Evolutionary conservation across 2,113 vertebrate genomes (phyloP).

Genomic region (Serinus canaria): DNA sequence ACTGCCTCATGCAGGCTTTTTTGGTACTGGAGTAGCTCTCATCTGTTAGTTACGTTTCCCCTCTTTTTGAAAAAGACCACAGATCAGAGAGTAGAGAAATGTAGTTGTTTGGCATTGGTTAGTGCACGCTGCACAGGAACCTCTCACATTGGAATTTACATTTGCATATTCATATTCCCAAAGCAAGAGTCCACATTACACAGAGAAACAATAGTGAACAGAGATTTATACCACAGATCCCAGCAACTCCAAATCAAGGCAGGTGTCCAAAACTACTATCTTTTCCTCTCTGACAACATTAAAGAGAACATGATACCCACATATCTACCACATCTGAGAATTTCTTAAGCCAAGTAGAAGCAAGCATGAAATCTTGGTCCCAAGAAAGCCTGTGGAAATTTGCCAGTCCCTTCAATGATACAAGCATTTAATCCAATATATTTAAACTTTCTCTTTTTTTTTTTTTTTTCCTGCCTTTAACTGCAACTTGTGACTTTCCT

Average conservation of each 20-base stretch:
- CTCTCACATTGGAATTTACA: background rate
- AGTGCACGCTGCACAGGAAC: background rate
- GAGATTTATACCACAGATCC: background rate
- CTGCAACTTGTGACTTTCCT: background rate
- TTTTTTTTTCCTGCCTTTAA: background rate
- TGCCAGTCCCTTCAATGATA: background rate
- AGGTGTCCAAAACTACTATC: background rate
- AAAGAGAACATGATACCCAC: background rate
- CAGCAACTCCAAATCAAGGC: background rate
- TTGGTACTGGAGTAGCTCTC: background rate
- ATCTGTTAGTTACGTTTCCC: background rate
- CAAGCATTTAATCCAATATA: background rate
- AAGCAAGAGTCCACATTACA: background rate
- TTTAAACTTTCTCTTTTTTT: background rate
- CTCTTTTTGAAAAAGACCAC: background rate
- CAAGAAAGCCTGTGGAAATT: background rate
- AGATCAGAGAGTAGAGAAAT: background rate
- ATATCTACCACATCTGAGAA: background rate
- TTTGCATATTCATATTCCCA: slow-evolving; percentile 37
- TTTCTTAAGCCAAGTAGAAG: background rate
- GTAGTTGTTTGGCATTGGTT: background rate
- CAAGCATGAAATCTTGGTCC: background rate
- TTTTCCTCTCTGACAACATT: background rate
- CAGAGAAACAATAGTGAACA: background rate
- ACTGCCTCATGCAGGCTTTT: background rate